phyloP scores from a whole-genome alignment of 2,888 invertebrate species.

The Drosophila diplacantha region DNA sequence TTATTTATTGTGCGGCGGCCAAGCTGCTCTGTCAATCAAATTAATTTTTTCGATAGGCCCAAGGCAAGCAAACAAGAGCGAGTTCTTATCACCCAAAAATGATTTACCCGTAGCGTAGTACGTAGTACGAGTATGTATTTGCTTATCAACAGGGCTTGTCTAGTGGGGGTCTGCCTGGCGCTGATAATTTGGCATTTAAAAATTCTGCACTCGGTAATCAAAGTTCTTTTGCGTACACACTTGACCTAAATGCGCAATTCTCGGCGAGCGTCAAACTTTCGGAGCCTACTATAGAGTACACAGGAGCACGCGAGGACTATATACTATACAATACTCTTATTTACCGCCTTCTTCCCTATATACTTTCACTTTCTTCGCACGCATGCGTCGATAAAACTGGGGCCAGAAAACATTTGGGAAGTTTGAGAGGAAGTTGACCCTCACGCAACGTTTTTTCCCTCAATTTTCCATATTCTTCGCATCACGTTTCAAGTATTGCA shows the following conservation, averaged over 20 bases:
- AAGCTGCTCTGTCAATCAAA: conserved; percentile 16
- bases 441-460: not conserved
- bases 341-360: conserved; percentile 13
- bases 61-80: conserved; percentile 25
- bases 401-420: conserved; percentile 3
- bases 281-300: conserved; percentile 18
- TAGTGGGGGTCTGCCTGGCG: conserved; percentile 61
- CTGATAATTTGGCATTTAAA: conserved; percentile 50
- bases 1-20: conserved; percentile 11
- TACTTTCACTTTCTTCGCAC: conserved; percentile 61
- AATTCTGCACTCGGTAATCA: conserved; percentile 26
- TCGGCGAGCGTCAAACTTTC: conserved; percentile 5
- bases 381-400: conserved; percentile 52
- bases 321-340: conserved; percentile 7
- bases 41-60: conserved; percentile 22
- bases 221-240: conserved; percentile 43
- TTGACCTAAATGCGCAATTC: conserved; percentile 68
- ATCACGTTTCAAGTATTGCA: conserved; percentile 39
- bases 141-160: conserved; percentile 45
- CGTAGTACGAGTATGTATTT: conserved; percentile 21
- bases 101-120: conserved; percentile 1
- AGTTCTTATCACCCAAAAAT: conserved; percentile 19
- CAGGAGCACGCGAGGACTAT: not conserved
- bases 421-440: conserved; percentile 24
- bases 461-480: conserved; percentile 5